Conservation (phyloP, 2,113 vertebrate genomes). For the Lasiurus borealis region DNA sequence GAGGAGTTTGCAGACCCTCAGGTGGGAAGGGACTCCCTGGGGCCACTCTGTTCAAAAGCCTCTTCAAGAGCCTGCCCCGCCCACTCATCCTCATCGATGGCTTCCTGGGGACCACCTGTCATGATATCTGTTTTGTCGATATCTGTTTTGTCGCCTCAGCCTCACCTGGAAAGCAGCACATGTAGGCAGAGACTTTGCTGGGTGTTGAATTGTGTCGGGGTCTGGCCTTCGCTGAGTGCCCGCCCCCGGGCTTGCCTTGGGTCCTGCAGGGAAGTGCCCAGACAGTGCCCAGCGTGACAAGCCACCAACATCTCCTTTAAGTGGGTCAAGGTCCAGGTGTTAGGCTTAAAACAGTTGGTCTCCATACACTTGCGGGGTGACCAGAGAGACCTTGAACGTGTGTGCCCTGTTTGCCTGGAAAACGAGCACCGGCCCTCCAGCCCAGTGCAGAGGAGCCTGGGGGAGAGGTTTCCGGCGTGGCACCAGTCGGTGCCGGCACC, state of each 20-base stretch:
- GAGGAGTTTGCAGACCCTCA: background rate
- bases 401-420: background rate
- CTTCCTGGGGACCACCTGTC: too few species aligned
- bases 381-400: background rate
- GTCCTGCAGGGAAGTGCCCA: constrained; percentile 87
- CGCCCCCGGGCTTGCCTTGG: background rate
- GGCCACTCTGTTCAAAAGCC: background rate
- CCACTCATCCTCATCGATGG: background rate
- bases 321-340: fast-evolving
- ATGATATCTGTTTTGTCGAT: fast-evolving
- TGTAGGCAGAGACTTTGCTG: fast-evolving
- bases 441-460: fast-evolving
- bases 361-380: background rate
- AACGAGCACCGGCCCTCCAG: background rate
- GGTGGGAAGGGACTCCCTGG: background rate
- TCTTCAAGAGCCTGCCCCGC: background rate
- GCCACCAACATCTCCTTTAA: fast-evolving
- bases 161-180: fast-evolving
- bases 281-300: fast-evolving
- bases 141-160: fast-evolving
- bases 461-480: background rate
- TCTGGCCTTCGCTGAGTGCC: background rate
- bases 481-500: fast-evolving
- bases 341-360: too few species aligned
- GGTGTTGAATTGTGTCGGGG: too few species aligned